Evolutionary conservation across 2,797 vertebrate species (phyloP).

Genomic region (Enteromius viviparus): DNA sequence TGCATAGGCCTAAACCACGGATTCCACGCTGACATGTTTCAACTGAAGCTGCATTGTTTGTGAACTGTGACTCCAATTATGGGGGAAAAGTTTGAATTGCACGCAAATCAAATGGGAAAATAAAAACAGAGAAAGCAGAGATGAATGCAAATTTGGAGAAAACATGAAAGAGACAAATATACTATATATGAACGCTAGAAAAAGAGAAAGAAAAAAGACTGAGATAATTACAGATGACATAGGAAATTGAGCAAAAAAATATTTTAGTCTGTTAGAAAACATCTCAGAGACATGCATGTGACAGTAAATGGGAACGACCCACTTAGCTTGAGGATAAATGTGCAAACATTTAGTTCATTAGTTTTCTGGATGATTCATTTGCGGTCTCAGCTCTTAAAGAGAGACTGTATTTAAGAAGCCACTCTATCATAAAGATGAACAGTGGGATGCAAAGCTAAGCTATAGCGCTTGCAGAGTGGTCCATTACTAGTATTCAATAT

Average conservation of each 20-base stretch:
- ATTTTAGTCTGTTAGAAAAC: not conserved
- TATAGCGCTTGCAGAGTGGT: not conserved
- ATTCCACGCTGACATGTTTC: conserved; percentile 20
- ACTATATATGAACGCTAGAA: not conserved
- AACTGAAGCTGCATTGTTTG: conserved; percentile 18
- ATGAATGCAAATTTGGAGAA: conserved; percentile 50
- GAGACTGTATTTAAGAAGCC: not conserved
- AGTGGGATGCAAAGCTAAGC: not conserved
- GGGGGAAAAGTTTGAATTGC: conserved; percentile 40
- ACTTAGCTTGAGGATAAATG: conserved; percentile 11
- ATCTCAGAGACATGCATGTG: not conserved
- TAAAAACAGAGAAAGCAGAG: conserved; percentile 41
- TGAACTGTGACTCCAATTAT: not conserved
- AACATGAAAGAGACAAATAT: conserved; percentile 3
- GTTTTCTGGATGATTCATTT: not conserved
- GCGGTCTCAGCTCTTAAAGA: not conserved
- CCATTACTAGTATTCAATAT: not conserved
- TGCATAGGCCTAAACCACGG: conserved; percentile 41
- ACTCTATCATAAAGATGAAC: not conserved
- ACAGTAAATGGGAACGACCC: not conserved
- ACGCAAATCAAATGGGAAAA: conserved; percentile 53
- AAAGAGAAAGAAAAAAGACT: not conserved
- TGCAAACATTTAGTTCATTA: conserved; percentile 10
- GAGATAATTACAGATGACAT: not conserved
- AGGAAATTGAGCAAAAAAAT: not conserved